A percentile compares a stretch with the other conserved stretches of the same genome.
These are phyloP conservation scores for Platalea minor DNA, from an alignment of 2,797 vertebrate genomes.

Conservation along the genomic window DNA sequence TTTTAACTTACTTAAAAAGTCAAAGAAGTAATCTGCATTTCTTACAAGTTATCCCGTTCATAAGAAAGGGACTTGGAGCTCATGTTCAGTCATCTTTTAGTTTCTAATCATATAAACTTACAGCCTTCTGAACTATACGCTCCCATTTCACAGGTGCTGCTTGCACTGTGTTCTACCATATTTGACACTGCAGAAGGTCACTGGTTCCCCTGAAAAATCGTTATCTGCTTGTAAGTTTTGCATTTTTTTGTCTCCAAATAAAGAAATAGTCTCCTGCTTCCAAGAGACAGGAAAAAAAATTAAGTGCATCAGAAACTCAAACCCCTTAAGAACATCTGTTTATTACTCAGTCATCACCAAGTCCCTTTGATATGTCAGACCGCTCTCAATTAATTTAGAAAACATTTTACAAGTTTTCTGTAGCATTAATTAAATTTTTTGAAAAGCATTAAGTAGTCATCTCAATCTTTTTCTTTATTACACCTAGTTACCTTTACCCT, in stretches of 20 bases:
- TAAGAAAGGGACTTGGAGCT: neutral
- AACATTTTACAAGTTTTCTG: neutral
- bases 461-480: neutral
- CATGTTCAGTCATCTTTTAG: neutral
- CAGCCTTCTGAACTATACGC: neutral
- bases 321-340: neutral
- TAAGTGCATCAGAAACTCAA: neutral
- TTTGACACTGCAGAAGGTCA: neutral
- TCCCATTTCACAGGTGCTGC: neutral
- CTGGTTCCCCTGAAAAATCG: neutral
- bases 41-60: neutral
- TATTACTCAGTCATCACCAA: neutral
- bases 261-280: neutral
- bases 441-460: neutral
- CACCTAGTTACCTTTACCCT: neutral
- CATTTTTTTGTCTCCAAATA: neutral
- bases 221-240: neutral
- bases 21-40: neutral
- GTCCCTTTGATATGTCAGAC: neutral
- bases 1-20: neutral
- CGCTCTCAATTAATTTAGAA: neutral
- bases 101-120: neutral
- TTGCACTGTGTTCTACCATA: neutral
- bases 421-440: neutral
- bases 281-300: neutral